phyloP scores from a whole-genome alignment of 1,140 invertebrate genomes.

The Caenorhabditis brenneri region DNA sequence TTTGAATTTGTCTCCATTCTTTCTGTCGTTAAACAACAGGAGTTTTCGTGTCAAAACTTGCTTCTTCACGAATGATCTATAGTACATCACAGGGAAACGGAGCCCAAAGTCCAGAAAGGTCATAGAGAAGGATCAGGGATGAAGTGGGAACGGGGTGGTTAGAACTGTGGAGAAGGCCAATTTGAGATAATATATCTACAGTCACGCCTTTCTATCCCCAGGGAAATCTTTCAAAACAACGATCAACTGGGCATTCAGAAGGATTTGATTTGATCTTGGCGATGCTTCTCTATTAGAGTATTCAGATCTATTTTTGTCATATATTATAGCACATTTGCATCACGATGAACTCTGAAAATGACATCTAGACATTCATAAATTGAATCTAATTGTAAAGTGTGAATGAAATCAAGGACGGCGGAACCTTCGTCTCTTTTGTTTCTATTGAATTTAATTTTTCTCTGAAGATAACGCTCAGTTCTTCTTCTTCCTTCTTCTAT shows the following conservation, averaged over 20 bases:
- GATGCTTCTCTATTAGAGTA: too few relatives aligned
- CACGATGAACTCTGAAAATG: neutral
- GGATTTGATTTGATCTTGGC: too few relatives aligned
- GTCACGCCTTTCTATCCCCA: too few relatives aligned
- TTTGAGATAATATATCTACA: too few relatives aligned
- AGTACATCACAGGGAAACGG: neutral
- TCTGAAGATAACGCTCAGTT: neutral
- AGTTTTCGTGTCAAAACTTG: neutral
- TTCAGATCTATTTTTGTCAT: too few relatives aligned
- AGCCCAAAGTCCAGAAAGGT: neutral
- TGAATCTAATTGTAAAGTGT: neutral
- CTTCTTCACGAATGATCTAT: neutral
- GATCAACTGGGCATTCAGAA: too few relatives aligned
- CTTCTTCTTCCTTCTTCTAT: neutral
- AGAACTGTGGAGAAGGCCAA: too few relatives aligned
- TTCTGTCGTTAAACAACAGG: neutral
- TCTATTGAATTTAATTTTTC: neutral
- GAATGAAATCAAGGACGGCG: neutral
- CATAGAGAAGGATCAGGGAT: too few relatives aligned
- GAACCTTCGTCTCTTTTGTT: neutral
- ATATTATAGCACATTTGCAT: too few relatives aligned
- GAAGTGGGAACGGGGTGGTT: too few relatives aligned
- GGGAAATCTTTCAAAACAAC: too few relatives aligned
- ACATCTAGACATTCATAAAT: conserved; percentile 15
- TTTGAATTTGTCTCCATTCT: neutral